A percentile compares a stretch with the other conserved stretches of the same genome.
These are phyloP conservation scores for Salvelinus sp. DNA, from an alignment of 2,113 vertebrate genomes.

Conservation along the genomic window DNA sequence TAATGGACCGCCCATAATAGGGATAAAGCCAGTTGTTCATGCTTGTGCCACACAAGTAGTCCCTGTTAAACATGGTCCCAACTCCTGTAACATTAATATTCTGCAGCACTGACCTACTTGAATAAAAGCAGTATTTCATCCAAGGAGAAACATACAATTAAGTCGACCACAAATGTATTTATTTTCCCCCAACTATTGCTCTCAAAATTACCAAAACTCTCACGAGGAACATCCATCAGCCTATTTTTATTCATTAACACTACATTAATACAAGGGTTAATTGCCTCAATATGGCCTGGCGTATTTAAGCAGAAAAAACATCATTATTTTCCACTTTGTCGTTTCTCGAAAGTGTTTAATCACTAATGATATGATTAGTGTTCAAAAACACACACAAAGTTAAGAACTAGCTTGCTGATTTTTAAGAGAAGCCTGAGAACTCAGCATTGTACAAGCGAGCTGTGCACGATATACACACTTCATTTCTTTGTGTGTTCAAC, in stretches of 20 bases:
- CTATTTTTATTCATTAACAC: slow-evolving; percentile 50
- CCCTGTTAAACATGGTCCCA: slow-evolving; percentile 6
- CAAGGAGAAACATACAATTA: slow-evolving; percentile 24
- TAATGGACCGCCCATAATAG: too few relatives aligned
- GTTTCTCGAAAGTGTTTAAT: slow-evolving; percentile 52
- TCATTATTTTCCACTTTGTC: slow-evolving; percentile 50
- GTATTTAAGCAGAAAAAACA: slow-evolving; percentile 51
- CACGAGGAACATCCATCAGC: slow-evolving; percentile 26
- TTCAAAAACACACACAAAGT: slow-evolving; percentile 37
- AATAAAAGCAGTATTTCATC: slow-evolving; percentile 27
- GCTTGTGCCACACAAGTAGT: slow-evolving; percentile 11
- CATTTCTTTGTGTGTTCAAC: slow-evolving; percentile 62
- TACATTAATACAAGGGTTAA: slow-evolving; percentile 48
- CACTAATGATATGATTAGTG: slow-evolving; percentile 55
- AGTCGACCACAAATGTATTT: slow-evolving; percentile 43
- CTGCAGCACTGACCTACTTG: not conserved
- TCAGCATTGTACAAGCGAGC: slow-evolving; percentile 45
- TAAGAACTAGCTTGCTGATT: slow-evolving; percentile 33
- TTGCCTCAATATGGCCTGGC: slow-evolving; percentile 14
- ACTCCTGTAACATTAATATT: slow-evolving; percentile 8
- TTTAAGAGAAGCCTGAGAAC: slow-evolving; percentile 37
- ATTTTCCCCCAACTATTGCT: slow-evolving; percentile 36
- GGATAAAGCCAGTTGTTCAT: slow-evolving; percentile 1
- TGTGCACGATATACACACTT: slow-evolving; percentile 46
- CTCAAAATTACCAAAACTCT: slow-evolving; percentile 25